phyloP scores from a whole-genome alignment of 2,888 invertebrate species.

The Drosophila crucigera region DNA sequence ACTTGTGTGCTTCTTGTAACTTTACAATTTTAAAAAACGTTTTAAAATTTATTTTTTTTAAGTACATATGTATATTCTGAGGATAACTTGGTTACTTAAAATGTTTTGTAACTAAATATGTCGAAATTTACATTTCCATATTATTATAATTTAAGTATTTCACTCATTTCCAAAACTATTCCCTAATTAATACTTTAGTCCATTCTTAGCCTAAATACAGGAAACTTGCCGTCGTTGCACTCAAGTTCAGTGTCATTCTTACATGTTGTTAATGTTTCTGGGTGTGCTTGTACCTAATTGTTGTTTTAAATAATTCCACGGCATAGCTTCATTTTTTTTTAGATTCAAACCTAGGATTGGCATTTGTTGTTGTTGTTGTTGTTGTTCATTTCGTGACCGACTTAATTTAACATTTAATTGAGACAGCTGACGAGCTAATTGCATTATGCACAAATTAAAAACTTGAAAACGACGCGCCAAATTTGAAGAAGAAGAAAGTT shows the following conservation, averaged over 20 bases:
- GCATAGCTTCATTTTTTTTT: conserved; percentile 33
- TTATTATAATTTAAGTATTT: background rate
- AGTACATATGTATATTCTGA: background rate
- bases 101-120: background rate
- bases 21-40: background rate
- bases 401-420: conserved; percentile 65
- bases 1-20: background rate
- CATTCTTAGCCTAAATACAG: background rate
- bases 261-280: conserved; percentile 38
- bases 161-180: background rate
- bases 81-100: background rate
- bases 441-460: conserved; percentile 56
- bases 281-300: conserved; percentile 66
- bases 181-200: background rate
- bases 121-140: background rate
- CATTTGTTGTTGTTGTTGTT: conserved; percentile 21
- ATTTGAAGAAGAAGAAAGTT: conserved; percentile 32
- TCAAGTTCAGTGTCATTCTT: background rate
- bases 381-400: conserved; percentile 47
- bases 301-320: conserved; percentile 66
- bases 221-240: background rate
- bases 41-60: background rate
- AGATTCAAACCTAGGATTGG: conserved; percentile 30
- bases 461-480: conserved; percentile 30
- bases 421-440: conserved; percentile 44